phyloP scores from a whole-genome alignment of 2,797 vertebrate genomes.

The Hoplostethus atlanticus region DNA sequence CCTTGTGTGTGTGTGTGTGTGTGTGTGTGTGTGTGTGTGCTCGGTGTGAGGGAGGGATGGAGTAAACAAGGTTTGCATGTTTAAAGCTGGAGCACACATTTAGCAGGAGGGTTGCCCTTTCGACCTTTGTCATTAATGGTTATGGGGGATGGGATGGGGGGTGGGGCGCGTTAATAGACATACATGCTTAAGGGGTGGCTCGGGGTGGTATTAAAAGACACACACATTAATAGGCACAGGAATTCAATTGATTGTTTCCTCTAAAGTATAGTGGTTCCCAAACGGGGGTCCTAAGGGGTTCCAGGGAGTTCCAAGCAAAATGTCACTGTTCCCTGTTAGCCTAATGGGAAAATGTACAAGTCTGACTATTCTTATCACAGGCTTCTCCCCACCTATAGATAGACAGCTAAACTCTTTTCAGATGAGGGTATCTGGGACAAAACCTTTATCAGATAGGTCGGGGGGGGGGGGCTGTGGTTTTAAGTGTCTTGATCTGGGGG shows the following conservation, averaged over 20 bases:
- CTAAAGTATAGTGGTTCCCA: conserved; percentile 13
- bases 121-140: conserved; percentile 51
- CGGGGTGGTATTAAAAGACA: conserved; percentile 26
- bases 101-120: conserved; percentile 43
- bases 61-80: conserved; percentile 42
- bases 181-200: conserved; percentile 2
- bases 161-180: conserved; percentile 26
- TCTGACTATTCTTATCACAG: neutral
- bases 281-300: conserved; percentile 5
- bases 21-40: neutral
- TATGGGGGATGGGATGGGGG: neutral
- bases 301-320: no score
- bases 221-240: neutral
- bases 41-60: conserved; percentile 26
- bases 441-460: no score
- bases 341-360: conserved; percentile 15
- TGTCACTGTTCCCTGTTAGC: no score
- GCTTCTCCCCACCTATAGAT: conserved; percentile 11
- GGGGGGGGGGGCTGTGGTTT: no score
- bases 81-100: conserved; percentile 21
- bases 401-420: neutral
- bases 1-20: no score
- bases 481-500: neutral
- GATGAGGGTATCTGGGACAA: no score
- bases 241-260: conserved; percentile 39